Evolutionary conservation across 2,113 vertebrate species (phyloP), one percentile per base, ranked within the genome.

Genomic region (Amphilophus citrinellus): DNA sequence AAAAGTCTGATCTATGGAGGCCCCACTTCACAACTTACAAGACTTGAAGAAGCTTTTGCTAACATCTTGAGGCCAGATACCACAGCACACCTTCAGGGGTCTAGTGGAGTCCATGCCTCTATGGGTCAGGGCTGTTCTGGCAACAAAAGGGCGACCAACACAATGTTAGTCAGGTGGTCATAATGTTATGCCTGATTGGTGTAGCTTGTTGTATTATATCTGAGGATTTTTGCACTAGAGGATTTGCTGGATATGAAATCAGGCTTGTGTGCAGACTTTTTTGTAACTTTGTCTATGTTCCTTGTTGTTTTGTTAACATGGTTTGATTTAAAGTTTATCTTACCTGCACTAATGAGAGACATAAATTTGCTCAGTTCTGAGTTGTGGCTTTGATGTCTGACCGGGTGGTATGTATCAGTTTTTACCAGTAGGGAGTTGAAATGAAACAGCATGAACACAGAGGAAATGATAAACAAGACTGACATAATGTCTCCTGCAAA

Each of bases 401-500:
- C 18, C 22, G n/a, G 24, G 11, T 73, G 68, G 27, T 14, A 56
- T 73, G 24, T 2, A 60, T 30, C 58, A 30, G 58, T 15, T 27
- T 2, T 60, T 27, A 60, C 24, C 58, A 60, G 58, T 17, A 56
- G 18, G 30, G 47, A 32, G 42, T 1, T 35, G 42, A 79, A 80
- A 53, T 10, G 57, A 60, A 79, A 71, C 2, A 27, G 35, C 1
- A 9, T 76, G 50, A 42, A 47, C 77, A 75, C 80, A n/a, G 32
- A 58, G 15, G 62, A 79, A 81, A 79, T 68, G 73, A 79, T 5
- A 20, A 53, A 15, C 20, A 44, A 73, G 22, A 81, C 20, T 47
- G 66, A 82, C 32, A 61, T 80, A 78, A 85, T 39, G 65, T 85
- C 44, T 24, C 32, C 61, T 37, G 53, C 58, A 62, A 65, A 77